A percentile compares a stretch with the other conserved stretches of the same genome.
These are phyloP conservation scores for Ganaspis brasiliensis DNA, from an alignment of 2,888 invertebrate genomes.

Conservation along the genomic window DNA sequence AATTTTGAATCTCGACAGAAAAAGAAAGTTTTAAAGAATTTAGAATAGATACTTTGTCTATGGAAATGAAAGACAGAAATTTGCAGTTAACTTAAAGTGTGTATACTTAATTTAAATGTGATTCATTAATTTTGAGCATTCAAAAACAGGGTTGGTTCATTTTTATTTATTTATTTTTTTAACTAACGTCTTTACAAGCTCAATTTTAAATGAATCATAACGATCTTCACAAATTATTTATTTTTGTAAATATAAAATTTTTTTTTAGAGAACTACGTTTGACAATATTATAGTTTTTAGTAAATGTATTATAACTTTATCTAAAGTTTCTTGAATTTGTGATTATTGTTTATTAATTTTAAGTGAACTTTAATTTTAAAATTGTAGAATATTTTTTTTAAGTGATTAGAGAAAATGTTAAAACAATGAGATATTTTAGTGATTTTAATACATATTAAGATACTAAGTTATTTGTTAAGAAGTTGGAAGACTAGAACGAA, in stretches of 20 bases:
- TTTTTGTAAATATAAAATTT: conserved; percentile 12
- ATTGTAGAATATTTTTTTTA: not conserved
- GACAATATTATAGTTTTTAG: conserved; percentile 21
- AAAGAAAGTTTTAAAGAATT: not conserved
- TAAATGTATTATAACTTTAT: conserved; percentile 6
- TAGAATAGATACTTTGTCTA: not conserved
- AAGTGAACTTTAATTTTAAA: not conserved
- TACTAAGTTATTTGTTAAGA: not conserved
- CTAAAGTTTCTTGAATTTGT: not conserved
- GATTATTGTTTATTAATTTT: not conserved
- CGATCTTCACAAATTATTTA: conserved; percentile 11
- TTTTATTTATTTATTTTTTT: too few species aligned
- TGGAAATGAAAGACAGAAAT: conserved; percentile 11
- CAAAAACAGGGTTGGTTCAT: conserved; percentile 13
- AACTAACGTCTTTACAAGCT: not conserved
- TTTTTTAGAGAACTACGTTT: not conserved
- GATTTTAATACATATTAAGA: too few species aligned
- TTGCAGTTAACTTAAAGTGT: conserved; percentile 12
- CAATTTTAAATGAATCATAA: conserved; percentile 9
- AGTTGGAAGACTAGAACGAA: not conserved
- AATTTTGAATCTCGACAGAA: conserved; percentile 15
- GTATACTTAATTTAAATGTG: conserved; percentile 29
- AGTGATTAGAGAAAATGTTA: not conserved
- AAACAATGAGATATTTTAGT: not conserved
- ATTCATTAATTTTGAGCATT: conserved; percentile 33